A percentile compares a stretch with the other conserved stretches of the same genome.
Conservation (phyloP, 30 jellyfish, hydroid and myxozoan species). For the Mastigias papua region DNA sequence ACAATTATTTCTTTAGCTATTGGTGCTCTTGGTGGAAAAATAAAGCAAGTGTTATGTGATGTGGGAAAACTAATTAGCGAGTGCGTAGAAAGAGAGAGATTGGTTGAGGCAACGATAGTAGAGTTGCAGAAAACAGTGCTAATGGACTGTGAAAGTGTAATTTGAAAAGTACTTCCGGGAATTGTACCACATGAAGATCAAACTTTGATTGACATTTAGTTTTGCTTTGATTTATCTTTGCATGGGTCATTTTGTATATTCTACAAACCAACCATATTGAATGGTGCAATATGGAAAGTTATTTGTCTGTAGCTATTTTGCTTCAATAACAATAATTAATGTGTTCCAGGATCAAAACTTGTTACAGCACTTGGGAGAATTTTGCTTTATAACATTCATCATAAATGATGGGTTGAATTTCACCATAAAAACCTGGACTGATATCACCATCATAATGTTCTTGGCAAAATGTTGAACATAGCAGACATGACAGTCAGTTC, state of each 20-base stretch:
- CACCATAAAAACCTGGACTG: too few species aligned
- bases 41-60: slow-evolving; percentile 9
- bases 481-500: too few species aligned
- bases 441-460: too few species aligned
- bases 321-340: too few species aligned
- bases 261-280: neutral
- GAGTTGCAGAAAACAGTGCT: slow-evolving; percentile 16
- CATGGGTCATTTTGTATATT: neutral
- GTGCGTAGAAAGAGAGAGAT: neutral
- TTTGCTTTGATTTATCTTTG: neutral
- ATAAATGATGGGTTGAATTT: too few species aligned
- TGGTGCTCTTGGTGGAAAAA: slow-evolving; percentile 3
- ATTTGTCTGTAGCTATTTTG: neutral
- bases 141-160: slow-evolving; percentile 1
- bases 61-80: slow-evolving; percentile 12
- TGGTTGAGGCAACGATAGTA: neutral
- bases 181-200: neutral
- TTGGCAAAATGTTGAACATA: too few species aligned
- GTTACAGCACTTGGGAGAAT: too few species aligned
- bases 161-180: neutral
- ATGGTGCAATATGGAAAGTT: too few species aligned
- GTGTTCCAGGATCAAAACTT: too few species aligned
- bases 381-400: too few species aligned
- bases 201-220: neutral
- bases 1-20: neutral